These are phyloP conservation scores for Conus canariensis DNA, from an alignment of 2,888 invertebrate genomes.

Conservation along the genomic window DNA sequence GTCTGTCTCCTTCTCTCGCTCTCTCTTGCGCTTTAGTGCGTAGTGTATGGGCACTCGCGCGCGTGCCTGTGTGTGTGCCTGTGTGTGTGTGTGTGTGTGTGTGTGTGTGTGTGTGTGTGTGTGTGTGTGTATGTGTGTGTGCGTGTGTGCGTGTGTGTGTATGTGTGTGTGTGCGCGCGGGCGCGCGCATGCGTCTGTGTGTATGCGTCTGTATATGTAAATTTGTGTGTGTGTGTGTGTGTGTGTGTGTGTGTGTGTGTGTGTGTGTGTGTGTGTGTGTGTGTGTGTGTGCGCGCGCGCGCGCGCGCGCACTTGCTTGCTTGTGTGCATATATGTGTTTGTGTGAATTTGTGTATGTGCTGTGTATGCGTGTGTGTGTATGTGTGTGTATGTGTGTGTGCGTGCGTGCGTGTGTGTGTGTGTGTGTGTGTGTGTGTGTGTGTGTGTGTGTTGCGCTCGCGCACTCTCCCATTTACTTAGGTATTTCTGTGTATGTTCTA, in stretches of 20 bases:
- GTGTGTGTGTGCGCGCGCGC: not conserved
- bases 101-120: conserved; percentile 1
- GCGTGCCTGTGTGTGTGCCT: not conserved
- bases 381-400: conserved; percentile 26
- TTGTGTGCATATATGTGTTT: not conserved
- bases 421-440: conserved; percentile 13
- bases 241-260: not conserved
- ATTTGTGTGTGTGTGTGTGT: conserved; percentile 14
- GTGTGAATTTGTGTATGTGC: not conserved
- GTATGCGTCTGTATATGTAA: too few relatives aligned
- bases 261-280: not conserved
- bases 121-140: not conserved
- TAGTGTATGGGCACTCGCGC: not conserved
- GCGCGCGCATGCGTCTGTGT: too few relatives aligned
- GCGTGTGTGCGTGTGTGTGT: conserved; percentile 10
- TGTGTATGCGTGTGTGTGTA: not conserved
- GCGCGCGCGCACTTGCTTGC: not conserved
- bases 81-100: not conserved
- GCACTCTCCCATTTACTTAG: not conserved
- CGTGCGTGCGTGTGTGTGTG: conserved; percentile 13
- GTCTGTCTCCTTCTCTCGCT: not conserved
- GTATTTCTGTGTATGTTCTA: too few relatives aligned
- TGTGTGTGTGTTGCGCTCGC: not conserved
- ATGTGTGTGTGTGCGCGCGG: not conserved
- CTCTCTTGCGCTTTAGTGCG: not conserved